phyloP scores from a whole-genome alignment of 30 jellyfish, hydroid and myxozoan species.

The Mastigias papua region DNA sequence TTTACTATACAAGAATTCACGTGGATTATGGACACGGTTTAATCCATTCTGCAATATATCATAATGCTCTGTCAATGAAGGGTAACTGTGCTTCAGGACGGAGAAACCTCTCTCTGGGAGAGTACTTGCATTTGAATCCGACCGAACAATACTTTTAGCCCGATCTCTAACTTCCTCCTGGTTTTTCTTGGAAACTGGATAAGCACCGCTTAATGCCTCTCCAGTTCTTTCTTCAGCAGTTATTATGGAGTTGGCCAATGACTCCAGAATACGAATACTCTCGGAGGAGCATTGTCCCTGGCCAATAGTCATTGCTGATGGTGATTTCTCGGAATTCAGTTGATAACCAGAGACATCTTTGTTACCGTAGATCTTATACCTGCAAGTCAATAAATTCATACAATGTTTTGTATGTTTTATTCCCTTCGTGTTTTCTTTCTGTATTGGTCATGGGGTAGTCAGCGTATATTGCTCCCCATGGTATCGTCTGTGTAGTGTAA shows the following conservation, averaged over 20 bases:
- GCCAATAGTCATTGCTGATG: background rate
- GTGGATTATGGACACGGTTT: background rate
- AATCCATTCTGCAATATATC: background rate
- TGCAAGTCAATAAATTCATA: too few species aligned
- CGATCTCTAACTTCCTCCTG: background rate
- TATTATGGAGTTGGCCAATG: slow-evolving; percentile 63
- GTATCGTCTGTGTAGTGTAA: too few species aligned
- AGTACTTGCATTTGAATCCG: background rate
- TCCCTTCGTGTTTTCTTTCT: too few species aligned
- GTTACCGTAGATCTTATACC: slow-evolving; percentile 17
- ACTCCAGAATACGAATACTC: slow-evolving; percentile 60
- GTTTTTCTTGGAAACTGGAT: background rate
- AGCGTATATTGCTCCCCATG: too few species aligned
- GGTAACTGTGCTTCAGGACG: background rate
- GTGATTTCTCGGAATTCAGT: background rate
- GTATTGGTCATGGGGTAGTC: too few species aligned
- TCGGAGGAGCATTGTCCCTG: slow-evolving; percentile 61
- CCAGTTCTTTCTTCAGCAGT: slow-evolving; percentile 50
- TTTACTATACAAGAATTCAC: background rate
- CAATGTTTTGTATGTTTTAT: too few species aligned
- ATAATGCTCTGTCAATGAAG: background rate
- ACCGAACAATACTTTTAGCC: background rate
- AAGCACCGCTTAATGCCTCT: slow-evolving; percentile 12
- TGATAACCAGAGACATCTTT: background rate
- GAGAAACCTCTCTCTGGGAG: background rate